Evolutionary conservation across 2,888 invertebrate species (phyloP), one percentile per base, ranked within the genome.

Genomic region (Netelia melanura): DNA sequence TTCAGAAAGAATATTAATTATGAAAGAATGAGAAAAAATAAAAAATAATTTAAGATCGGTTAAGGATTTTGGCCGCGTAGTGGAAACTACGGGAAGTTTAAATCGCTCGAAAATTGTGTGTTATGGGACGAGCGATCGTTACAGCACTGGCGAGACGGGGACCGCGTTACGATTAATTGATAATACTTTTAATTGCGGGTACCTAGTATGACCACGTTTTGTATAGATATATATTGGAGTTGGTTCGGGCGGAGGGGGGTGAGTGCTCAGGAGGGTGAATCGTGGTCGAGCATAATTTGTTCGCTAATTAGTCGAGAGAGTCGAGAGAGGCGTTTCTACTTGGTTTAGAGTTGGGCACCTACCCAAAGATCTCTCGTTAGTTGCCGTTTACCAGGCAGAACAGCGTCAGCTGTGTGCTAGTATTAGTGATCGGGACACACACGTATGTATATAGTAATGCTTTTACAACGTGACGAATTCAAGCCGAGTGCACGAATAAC

Each of bases 131-230:
- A 48, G 2, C 48, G 48, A 48, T 14, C 48, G 14, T 48, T 48
- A 48, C 14, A 48, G 11, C 11, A 48, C 48, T 38, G 48, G 48
- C 48, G 11, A 48, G 48, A 11, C 68, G 62, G 79, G 70, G 83
- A 85, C 86, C 86, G 83, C 71, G 88, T 90, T 89, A 89, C 91
- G 91, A 92, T 92, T 92, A 91, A 92, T 92, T 91, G 91, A 91
- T 91, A 91, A 92, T 90, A 91, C 91, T 90, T 89, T 90, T 92
- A 92, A 92, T 91, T 92, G 90, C 90, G 86, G 82, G 84, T 83
- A 85, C 86, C 87, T 38, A 48, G 48, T 14, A 21, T 21, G 23
- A 58, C 21, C 21, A 58, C 10, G 23, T 23, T 17, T 58, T 30
- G 10, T 58, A 21, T 58, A 21, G 5, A 21, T 64, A 25, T 21